These are phyloP conservation scores for Cichladusa arquata DNA, from an alignment of 2,113 vertebrate species.

Conservation along the genomic window DNA sequence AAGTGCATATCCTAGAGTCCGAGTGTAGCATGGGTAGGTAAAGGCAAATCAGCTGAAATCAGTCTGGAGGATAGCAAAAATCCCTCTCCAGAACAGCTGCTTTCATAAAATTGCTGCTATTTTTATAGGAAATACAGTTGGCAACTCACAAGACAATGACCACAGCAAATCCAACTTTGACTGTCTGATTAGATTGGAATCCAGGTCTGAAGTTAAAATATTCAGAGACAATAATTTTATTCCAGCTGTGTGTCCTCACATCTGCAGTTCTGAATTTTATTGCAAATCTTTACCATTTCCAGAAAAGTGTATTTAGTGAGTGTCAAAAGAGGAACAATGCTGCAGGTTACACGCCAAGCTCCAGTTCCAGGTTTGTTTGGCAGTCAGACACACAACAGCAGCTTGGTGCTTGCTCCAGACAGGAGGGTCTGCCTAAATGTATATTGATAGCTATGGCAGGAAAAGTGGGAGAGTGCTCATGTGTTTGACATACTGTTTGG, in stretches of 20 bases:
- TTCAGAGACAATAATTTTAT: not conserved
- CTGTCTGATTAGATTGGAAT: not conserved
- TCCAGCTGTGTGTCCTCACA: not conserved
- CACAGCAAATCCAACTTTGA: not conserved
- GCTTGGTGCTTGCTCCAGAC: not conserved
- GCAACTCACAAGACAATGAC: not conserved
- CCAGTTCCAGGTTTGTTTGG: not conserved
- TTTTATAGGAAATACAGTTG: not conserved
- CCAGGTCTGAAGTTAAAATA: not conserved
- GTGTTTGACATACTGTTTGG: not conserved
- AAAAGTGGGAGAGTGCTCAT: rapidly evolving
- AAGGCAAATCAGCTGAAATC: not conserved
- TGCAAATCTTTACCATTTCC: not conserved
- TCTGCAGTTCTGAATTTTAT: not conserved
- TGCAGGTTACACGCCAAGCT: not conserved
- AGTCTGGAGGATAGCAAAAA: not conserved
- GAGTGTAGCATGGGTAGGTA: not conserved
- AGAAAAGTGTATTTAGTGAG: not conserved
- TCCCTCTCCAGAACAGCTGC: not conserved
- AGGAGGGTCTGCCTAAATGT: not conserved
- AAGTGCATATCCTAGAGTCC: too few relatives aligned
- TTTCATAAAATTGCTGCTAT: not conserved
- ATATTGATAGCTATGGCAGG: not conserved
- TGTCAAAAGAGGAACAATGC: not conserved
- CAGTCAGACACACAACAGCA: not conserved